Conservation (phyloP, 2,113 vertebrate species). For the Mesitornis unicolor region DNA sequence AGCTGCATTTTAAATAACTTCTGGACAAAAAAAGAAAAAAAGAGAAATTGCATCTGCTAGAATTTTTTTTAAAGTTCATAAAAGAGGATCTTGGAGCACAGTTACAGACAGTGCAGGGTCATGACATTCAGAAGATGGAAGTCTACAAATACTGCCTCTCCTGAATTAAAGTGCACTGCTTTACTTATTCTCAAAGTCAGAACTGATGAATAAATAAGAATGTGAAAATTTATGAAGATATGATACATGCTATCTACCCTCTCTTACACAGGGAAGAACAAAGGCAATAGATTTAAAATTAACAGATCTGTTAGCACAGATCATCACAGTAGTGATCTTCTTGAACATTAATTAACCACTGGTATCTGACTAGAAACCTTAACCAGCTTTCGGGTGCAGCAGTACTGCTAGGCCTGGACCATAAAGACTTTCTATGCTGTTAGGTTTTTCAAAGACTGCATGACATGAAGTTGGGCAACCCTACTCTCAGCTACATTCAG, state of each 20-base stretch:
- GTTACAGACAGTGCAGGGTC: neutral
- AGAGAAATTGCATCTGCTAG: neutral
- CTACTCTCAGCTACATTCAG: neutral
- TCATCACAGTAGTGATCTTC: neutral
- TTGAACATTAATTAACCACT: neutral
- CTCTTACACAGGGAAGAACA: neutral
- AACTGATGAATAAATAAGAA: neutral
- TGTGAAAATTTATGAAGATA: neutral
- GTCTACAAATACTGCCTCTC: neutral
- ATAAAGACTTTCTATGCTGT: neutral
- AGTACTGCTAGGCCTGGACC: neutral
- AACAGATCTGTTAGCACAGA: neutral
- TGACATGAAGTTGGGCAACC: neutral
- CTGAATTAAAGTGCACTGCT: neutral
- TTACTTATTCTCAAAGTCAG: conserved; percentile 1
- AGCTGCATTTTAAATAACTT: neutral
- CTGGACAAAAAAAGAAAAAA: neutral
- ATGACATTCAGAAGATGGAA: neutral
- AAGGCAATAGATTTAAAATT: neutral
- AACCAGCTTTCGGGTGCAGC: neutral
- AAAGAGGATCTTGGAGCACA: neutral
- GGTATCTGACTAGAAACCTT: neutral
- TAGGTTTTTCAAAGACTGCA: neutral
- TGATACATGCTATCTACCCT: neutral
- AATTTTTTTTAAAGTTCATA: neutral